These are phyloP conservation scores for Haemorhous mexicanus DNA, from an alignment of 2,113 vertebrate species.

Conservation along the genomic window DNA sequence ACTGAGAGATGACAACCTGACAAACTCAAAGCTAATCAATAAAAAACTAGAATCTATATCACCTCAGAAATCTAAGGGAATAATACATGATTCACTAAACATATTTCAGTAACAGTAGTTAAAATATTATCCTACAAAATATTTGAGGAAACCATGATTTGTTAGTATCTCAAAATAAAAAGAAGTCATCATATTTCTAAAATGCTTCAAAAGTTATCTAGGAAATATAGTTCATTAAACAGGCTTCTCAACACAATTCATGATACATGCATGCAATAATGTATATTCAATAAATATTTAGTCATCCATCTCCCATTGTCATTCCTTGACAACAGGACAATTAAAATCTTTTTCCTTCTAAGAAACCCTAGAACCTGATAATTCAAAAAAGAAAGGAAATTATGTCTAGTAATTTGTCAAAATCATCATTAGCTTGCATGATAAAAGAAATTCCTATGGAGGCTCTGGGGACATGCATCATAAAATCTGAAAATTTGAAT, in stretches of 20 bases:
- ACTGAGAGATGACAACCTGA: neutral
- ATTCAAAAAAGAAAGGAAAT: neutral
- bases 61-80: neutral
- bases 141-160: neutral
- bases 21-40: neutral
- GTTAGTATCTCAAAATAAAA: neutral
- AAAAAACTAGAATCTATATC: neutral
- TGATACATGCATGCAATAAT: neutral
- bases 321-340: neutral
- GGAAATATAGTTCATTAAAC: neutral
- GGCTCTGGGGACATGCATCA: neutral
- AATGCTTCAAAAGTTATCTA: neutral
- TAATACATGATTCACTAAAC: neutral
- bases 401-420: conserved; percentile 1
- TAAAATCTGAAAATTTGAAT: neutral
- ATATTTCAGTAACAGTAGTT: neutral
- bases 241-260: neutral
- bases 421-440: neutral
- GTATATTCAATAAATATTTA: neutral
- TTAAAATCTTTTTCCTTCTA: neutral
- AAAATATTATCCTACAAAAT: neutral
- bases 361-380: neutral
- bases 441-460: neutral
- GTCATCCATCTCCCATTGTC: neutral
- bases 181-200: neutral